Percentiles rank a stretch among this genome's conserved stretches.
These are phyloP conservation scores for Chionis minor DNA, from an alignment of 2,113 vertebrate genomes.

Conservation along the genomic window DNA sequence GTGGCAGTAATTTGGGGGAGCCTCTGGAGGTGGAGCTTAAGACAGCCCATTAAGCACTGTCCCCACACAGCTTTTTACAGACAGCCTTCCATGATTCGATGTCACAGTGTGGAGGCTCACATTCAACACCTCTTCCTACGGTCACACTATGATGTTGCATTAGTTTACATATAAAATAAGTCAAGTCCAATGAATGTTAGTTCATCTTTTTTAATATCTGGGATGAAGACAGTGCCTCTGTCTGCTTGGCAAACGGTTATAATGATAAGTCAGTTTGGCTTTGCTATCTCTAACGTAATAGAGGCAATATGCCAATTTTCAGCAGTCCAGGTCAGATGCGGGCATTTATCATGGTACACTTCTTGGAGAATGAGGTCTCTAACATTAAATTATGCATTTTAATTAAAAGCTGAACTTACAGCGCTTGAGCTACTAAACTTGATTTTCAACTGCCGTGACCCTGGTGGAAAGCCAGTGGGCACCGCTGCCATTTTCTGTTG, in stretches of 20 bases:
- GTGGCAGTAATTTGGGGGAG: neutral
- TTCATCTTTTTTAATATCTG: neutral
- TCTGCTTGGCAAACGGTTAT: neutral
- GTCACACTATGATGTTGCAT: neutral
- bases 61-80: neutral
- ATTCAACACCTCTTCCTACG: neutral
- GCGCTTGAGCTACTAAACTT: neutral
- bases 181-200: neutral
- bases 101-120: neutral
- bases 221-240: neutral
- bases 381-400: slow-evolving; percentile 51
- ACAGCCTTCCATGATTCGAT: neutral
- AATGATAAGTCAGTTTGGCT: neutral
- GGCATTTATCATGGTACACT: neutral
- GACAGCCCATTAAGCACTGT: neutral
- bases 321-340: neutral
- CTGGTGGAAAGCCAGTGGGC: neutral
- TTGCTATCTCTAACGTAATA: slow-evolving; percentile 17
- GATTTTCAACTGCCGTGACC: neutral
- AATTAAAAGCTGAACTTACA: slow-evolving; percentile 57
- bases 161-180: neutral
- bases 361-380: neutral
- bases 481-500: neutral
- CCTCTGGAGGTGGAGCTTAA: neutral
- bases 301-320: slow-evolving; percentile 46